A percentile compares a stretch with the other conserved stretches of the same genome.
Conservation (phyloP, 2,113 vertebrate species). For the Motacilla tschutschensis region DNA sequence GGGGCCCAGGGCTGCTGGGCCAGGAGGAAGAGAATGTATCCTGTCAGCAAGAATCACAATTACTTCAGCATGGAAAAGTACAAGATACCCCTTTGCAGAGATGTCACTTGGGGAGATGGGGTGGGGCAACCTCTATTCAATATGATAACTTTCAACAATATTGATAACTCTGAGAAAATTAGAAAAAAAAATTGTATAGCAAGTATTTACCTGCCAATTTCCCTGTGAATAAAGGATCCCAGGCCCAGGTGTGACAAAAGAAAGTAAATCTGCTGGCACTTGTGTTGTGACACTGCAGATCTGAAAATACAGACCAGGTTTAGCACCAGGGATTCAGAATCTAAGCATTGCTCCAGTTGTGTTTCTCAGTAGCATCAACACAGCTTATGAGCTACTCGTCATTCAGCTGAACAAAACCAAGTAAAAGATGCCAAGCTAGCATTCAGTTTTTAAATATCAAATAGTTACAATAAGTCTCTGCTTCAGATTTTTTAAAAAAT, state of each 20-base stretch:
- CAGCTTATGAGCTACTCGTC: neutral
- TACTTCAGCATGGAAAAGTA: neutral
- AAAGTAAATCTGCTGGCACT: neutral
- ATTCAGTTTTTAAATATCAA: neutral
- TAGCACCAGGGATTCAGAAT: neutral
- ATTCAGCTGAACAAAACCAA: neutral
- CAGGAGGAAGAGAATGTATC: neutral
- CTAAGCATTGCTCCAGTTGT: accelerated
- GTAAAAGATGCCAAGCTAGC: neutral
- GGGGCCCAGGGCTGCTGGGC: neutral
- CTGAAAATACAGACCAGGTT: neutral
- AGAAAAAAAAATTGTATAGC: too few relatives aligned
- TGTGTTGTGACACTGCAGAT: neutral
- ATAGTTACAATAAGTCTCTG: neutral
- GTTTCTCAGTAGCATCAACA: neutral
- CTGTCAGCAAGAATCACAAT: neutral
- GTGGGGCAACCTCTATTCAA: neutral
- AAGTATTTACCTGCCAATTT: neutral
- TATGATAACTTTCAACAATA: neutral
- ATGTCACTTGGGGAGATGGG: neutral
- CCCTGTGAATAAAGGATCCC: neutral
- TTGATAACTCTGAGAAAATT: neutral
- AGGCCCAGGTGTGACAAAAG: neutral
- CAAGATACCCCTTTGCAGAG: neutral
- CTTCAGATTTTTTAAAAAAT: neutral